phyloP scores from a whole-genome alignment of 2,888 invertebrate genomes.

The Microctonus brassicae region DNA sequence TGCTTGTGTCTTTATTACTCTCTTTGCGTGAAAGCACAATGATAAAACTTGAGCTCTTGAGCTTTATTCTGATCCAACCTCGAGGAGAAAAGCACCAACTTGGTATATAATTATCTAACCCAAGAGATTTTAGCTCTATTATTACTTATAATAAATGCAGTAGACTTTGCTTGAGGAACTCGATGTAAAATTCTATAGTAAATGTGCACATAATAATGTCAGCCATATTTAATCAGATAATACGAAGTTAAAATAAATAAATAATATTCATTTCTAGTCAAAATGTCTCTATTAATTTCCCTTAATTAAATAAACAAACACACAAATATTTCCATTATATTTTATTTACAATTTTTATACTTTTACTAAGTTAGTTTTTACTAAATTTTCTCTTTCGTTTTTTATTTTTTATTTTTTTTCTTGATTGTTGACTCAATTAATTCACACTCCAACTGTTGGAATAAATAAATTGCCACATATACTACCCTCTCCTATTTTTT shows the following conservation, averaged over 20 bases:
- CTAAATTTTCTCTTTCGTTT: not conserved
- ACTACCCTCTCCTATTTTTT: not conserved
- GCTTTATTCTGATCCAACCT: constrained; percentile 2
- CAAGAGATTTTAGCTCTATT: not conserved
- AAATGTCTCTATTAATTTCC: no score
- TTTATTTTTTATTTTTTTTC: not conserved
- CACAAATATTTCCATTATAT: no score
- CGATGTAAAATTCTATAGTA: not conserved
- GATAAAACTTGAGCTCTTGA: constrained; percentile 12
- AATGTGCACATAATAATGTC: not conserved
- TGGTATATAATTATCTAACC: not conserved
- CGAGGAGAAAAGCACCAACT: not conserved
- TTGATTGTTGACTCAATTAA: constrained; percentile 6
- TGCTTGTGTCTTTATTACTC: not conserved
- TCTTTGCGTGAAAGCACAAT: not conserved
- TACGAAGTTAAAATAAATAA: not conserved
- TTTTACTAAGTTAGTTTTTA: constrained; percentile 11
- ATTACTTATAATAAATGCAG: not conserved
- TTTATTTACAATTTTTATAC: not conserved
- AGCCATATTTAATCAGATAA: not conserved
- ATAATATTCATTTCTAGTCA: no score
- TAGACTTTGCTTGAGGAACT: not conserved
- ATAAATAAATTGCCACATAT: constrained; percentile 18
- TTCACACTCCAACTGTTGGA: constrained; percentile 14
- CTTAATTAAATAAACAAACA: no score